These are phyloP conservation scores for Cetoscarus ocellatus DNA, from an alignment of 2,797 vertebrate species.

Conservation along the genomic window DNA sequence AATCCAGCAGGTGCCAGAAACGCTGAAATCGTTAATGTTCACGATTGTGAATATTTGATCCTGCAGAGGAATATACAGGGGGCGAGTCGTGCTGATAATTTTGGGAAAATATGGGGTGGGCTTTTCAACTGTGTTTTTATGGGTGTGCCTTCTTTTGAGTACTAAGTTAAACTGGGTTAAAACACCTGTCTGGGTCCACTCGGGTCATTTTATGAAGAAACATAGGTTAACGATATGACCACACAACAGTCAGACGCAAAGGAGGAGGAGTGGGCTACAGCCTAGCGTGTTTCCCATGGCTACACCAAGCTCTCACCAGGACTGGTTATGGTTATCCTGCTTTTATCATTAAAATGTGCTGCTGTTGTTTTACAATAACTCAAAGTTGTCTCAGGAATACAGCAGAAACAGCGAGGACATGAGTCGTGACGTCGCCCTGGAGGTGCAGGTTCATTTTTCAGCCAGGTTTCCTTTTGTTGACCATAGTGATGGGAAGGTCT, in stretches of 20 bases:
- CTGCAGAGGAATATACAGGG: slow-evolving; percentile 4
- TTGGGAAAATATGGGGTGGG: neutral
- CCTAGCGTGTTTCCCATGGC: slow-evolving; percentile 71
- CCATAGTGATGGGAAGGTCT: neutral
- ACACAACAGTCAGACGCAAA: slow-evolving; percentile 29
- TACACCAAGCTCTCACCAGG: slow-evolving; percentile 62
- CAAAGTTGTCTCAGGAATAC: neutral
- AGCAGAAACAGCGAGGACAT: neutral
- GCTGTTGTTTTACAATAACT: neutral
- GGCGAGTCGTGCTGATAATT: slow-evolving; percentile 10
- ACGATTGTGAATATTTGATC: slow-evolving; percentile 28
- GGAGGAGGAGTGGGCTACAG: slow-evolving; percentile 27
- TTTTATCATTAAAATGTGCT: neutral
- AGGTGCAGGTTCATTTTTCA: slow-evolving; percentile 56
- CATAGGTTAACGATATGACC: slow-evolving; percentile 36
- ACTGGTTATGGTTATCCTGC: neutral
- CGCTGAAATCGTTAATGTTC: slow-evolving; percentile 30
- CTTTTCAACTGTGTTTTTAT: neutral
- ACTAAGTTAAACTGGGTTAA: neutral
- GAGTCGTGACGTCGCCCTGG: slow-evolving; percentile 67
- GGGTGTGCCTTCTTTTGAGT: neutral
- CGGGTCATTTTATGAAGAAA: slow-evolving; percentile 16
- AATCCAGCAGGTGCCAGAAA: neutral
- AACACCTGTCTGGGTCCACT: slow-evolving; percentile 60
- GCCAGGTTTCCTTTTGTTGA: slow-evolving; percentile 59